These are phyloP conservation scores for Melanotaenia pygmaea DNA, from an alignment of 2,797 vertebrate species.

Conservation along the genomic window DNA sequence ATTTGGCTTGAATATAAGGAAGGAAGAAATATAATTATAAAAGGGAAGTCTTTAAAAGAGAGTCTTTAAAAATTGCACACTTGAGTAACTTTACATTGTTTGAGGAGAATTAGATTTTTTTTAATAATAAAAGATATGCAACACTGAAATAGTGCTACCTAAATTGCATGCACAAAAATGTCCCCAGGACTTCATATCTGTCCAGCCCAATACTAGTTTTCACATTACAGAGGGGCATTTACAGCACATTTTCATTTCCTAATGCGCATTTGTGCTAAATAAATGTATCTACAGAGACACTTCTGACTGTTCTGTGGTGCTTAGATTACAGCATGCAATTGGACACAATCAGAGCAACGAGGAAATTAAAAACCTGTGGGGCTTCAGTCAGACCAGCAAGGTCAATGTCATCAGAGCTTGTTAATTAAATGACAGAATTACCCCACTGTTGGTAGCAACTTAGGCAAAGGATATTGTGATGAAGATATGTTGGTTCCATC, in stretches of 20 bases:
- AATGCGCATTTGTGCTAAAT: slow-evolving; percentile 6
- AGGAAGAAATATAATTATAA: too few species aligned
- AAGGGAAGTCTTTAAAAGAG: not conserved
- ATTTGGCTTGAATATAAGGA: too few species aligned
- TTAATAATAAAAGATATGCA: not conserved
- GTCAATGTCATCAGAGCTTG: slow-evolving; percentile 60
- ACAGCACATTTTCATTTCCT: slow-evolving; percentile 3
- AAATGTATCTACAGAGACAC: slow-evolving; percentile 14
- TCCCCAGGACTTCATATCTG: not conserved
- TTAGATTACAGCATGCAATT: slow-evolving; percentile 39
- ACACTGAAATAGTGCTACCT: not conserved
- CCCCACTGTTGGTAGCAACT: slow-evolving; percentile 8
- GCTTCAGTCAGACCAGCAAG: slow-evolving; percentile 38
- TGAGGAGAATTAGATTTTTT: slow-evolving; percentile 7
- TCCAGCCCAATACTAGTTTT: slow-evolving; percentile 4
- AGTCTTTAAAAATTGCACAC: slow-evolving; percentile 16
- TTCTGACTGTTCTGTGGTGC: slow-evolving; percentile 20
- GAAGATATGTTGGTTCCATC: slow-evolving; percentile 9
- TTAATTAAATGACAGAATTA: slow-evolving; percentile 63
- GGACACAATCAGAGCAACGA: slow-evolving; percentile 28
- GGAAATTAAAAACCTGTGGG: slow-evolving; percentile 57
- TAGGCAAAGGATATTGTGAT: slow-evolving; percentile 27
- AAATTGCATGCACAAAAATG: not conserved
- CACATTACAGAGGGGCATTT: not conserved
- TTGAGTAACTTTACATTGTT: not conserved